A percentile compares a stretch with the other conserved stretches of the same genome.
Conservation (phyloP, 2,888 invertebrate genomes). For the Parascotia fuliginaria region DNA sequence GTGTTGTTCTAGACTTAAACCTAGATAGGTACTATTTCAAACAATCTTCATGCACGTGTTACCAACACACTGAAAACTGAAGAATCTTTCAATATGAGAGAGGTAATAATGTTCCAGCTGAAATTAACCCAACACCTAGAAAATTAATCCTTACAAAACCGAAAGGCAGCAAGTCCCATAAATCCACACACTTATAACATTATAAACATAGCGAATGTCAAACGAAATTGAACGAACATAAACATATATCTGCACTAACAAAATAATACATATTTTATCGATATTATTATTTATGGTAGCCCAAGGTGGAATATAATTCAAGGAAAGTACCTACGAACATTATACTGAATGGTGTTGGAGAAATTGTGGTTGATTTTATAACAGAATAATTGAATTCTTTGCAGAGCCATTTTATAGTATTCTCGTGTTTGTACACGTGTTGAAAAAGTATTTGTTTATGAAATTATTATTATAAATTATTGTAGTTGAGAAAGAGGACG, state of each 20-base stretch:
- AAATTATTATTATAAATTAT: no score
- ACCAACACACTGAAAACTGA: no score
- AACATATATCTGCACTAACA: slow-evolving; percentile 27
- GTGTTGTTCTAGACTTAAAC: no score
- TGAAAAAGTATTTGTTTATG: no score
- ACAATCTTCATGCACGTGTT: no score
- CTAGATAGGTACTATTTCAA: no score
- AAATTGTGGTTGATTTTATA: not conserved
- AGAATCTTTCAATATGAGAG: no score
- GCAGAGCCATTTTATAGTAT: not conserved
- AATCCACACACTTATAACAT: not conserved
- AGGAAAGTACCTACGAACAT: slow-evolving; percentile 2
- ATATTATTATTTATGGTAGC: slow-evolving; percentile 27
- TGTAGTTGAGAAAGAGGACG: no score
- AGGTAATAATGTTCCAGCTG: no score
- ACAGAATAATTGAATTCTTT: not conserved
- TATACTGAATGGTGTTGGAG: not conserved
- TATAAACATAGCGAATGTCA: slow-evolving; percentile 14
- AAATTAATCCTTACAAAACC: no score
- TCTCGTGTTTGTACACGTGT: not conserved
- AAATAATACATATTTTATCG: slow-evolving; percentile 38
- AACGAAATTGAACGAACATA: slow-evolving; percentile 61
- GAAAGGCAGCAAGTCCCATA: no score
- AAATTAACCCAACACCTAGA: no score
- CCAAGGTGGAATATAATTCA: slow-evolving; percentile 25